A percentile compares a stretch with the other conserved stretches of the same genome.
Conservation (phyloP, 2,888 invertebrate species). For the Poecilus cupreus region DNA sequence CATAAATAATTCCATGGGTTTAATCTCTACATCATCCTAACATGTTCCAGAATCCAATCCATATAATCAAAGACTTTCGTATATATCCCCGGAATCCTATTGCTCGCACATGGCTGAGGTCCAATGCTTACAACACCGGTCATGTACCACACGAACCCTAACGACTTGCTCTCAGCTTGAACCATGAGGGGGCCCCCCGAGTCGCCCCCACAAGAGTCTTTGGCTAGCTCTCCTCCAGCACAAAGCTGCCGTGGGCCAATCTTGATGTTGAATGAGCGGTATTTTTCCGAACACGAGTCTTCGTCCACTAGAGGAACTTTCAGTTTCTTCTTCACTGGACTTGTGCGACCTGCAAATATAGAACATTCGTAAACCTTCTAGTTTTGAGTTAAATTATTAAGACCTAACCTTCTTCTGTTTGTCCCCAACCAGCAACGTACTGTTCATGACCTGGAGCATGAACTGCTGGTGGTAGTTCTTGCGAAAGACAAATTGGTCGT, state of each 20-base stretch:
- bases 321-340: constrained; percentile 60
- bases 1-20: neutral
- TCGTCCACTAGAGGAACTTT: constrained; percentile 57
- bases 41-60: constrained; percentile 77
- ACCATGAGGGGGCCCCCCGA: constrained; percentile 86
- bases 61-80: constrained; percentile 78
- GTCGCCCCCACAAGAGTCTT: constrained; percentile 85
- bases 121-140: constrained; percentile 83
- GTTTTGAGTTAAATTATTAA: too few relatives aligned
- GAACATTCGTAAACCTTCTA: neutral
- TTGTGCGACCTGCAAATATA: neutral
- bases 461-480: constrained; percentile 67
- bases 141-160: constrained; percentile 75
- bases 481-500: constrained; percentile 77
- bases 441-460: constrained; percentile 73
- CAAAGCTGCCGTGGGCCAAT: constrained; percentile 78
- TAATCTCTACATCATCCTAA: constrained; percentile 60
- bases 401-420: constrained; percentile 77
- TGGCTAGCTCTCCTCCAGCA: constrained; percentile 80
- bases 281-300: constrained; percentile 37
- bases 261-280: constrained; percentile 72
- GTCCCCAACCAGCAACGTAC: constrained; percentile 79
- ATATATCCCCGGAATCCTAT: constrained; percentile 82
- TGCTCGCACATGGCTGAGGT: constrained; percentile 77
- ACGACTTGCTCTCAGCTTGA: constrained; percentile 68